Percentiles rank a stretch among this genome's conserved stretches.
Conservation (phyloP, 2,797 vertebrate species). For the Protonibea diacanthus region DNA sequence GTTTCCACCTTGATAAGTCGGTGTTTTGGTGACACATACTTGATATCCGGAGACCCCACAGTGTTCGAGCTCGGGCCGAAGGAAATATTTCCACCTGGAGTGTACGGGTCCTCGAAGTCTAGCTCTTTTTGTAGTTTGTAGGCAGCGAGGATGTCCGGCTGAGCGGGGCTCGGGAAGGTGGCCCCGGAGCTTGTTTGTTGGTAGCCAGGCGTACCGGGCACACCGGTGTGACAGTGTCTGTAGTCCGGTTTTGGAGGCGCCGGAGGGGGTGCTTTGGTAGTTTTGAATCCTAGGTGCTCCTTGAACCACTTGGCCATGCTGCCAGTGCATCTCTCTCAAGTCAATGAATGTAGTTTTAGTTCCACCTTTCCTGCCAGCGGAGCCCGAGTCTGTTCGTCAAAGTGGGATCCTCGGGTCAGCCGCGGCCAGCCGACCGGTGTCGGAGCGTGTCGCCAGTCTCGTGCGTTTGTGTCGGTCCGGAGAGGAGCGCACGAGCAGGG, state of each 20-base stretch:
- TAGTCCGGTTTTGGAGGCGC: constrained; percentile 95
- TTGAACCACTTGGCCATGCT: constrained; percentile 98
- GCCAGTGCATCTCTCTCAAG: constrained; percentile 90
- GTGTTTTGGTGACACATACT: constrained; percentile 91
- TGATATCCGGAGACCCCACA: constrained; percentile 83
- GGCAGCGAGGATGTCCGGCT: constrained; percentile 94
- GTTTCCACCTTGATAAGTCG: constrained; percentile 93
- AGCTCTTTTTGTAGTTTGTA: constrained; percentile 95
- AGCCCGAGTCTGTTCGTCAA: constrained; percentile 51
- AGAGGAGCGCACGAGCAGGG: constrained; percentile 32
- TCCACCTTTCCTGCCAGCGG: constrained; percentile 72
- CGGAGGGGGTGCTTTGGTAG: constrained; percentile 91
- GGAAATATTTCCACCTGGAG: constrained; percentile 82
- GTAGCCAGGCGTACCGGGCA: constrained; percentile 81
- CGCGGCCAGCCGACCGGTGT: constrained; percentile 52
- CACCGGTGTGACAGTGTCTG: constrained; percentile 86
- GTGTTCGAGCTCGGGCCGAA: constrained; percentile 79
- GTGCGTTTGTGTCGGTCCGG: constrained; percentile 44
- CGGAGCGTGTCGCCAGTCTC: constrained; percentile 62
- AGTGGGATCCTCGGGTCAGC: constrained; percentile 64
- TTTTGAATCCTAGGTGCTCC: constrained; percentile 97
- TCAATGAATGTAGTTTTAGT: constrained; percentile 76
- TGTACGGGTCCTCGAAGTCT: constrained; percentile 98
- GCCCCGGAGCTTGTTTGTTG: constrained; percentile 77
- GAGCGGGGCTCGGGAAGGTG: constrained; percentile 84